Percentiles rank a stretch among this genome's conserved stretches.
Evolutionary conservation across 2,113 vertebrate genomes (phyloP).

Genomic region (Thamnaconus septentrionalis): DNA sequence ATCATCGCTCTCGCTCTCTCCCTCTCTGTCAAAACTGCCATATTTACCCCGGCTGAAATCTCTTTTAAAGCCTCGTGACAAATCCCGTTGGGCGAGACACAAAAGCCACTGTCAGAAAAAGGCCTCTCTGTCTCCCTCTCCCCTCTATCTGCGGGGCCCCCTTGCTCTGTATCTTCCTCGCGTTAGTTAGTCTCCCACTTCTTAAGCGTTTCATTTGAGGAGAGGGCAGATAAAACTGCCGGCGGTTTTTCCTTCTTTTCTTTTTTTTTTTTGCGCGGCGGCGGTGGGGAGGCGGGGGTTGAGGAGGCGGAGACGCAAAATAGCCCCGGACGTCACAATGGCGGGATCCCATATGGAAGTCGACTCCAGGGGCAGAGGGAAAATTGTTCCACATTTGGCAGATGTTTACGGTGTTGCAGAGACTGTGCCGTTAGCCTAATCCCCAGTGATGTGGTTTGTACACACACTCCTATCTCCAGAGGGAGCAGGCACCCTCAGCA

Average conservation of each 20-base stretch:
- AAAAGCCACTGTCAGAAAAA: constrained; percentile 75
- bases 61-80: constrained; percentile 76
- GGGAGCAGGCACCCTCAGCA: constrained; percentile 68
- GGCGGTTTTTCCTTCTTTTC: too few species aligned
- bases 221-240: constrained; percentile 64
- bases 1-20: constrained; percentile 57
- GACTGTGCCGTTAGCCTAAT: constrained; percentile 80
- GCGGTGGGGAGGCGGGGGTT: not conserved
- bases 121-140: constrained; percentile 50
- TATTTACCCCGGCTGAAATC: constrained; percentile 73
- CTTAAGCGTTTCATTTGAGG: constrained; percentile 72
- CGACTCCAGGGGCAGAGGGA: constrained; percentile 52
- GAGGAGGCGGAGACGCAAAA: constrained; percentile 56
- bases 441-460: constrained; percentile 83
- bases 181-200: constrained; percentile 71
- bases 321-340: constrained; percentile 68
- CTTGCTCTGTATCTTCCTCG: constrained; percentile 51
- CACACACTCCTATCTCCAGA: constrained; percentile 77
- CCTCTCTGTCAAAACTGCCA: constrained; percentile 72
- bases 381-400: constrained; percentile 79
- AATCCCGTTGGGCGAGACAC: constrained; percentile 74
- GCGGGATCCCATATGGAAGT: constrained; percentile 71
- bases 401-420: constrained; percentile 78
- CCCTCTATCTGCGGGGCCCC: constrained; percentile 29
- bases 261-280: too few species aligned